phyloP scores from a whole-genome alignment of 2,888 invertebrate genomes.

The Anodontia alba region DNA sequence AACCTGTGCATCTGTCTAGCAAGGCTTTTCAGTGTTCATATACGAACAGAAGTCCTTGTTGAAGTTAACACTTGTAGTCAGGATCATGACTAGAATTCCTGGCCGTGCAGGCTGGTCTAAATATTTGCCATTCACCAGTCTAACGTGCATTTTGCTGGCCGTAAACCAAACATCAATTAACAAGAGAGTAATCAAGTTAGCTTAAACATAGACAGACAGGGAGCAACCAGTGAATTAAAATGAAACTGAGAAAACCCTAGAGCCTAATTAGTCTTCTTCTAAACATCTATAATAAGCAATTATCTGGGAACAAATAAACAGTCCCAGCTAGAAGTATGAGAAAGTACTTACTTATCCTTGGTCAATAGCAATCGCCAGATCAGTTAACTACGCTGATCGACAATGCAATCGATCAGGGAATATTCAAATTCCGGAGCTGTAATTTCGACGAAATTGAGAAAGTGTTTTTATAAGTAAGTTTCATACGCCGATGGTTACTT shows the following conservation, averaged over 20 bases:
- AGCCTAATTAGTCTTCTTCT: neutral
- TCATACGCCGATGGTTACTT: too few relatives aligned
- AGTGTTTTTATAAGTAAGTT: neutral
- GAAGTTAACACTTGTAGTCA: too few relatives aligned
- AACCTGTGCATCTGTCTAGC: too few relatives aligned
- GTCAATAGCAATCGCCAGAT: neutral
- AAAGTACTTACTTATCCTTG: neutral
- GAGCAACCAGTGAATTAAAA: neutral
- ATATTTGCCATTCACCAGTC: too few relatives aligned
- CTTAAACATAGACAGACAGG: neutral
- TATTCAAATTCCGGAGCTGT: neutral
- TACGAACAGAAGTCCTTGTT: too few relatives aligned
- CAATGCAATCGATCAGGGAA: neutral
- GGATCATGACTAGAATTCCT: too few relatives aligned
- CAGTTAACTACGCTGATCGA: neutral
- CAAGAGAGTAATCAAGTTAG: neutral
- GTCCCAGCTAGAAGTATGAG: neutral
- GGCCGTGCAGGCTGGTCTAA: too few relatives aligned
- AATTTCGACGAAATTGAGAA: neutral
- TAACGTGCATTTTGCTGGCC: neutral
- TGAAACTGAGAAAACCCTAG: neutral
- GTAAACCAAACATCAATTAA: neutral
- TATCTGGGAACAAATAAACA: slow-evolving; percentile 1
- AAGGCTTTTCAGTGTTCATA: too few relatives aligned
- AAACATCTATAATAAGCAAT: neutral